Evolutionary conservation across 2,888 invertebrate genomes (phyloP).

Genomic region (Nomada ruficornis): DNA sequence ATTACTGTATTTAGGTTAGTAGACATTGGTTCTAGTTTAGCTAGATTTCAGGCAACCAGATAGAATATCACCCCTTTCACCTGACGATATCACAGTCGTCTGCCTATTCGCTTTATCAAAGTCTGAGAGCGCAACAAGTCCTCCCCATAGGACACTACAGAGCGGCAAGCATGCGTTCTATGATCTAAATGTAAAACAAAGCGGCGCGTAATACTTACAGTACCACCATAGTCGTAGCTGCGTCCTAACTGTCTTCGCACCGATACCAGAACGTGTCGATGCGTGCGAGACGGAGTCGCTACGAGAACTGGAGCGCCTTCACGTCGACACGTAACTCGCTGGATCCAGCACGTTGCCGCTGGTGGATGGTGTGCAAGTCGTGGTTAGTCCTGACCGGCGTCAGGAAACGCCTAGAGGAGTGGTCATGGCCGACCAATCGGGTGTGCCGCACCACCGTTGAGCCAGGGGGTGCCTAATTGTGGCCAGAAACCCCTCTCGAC

Average conservation of each 20-base stretch:
- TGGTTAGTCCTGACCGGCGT: conserved; percentile 53
- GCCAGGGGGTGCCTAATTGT: conserved; percentile 72
- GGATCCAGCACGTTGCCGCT: conserved; percentile 57
- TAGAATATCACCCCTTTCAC: no score
- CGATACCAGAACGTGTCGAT: conserved; percentile 60
- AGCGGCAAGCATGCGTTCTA: no score
- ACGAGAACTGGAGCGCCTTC: conserved; percentile 76
- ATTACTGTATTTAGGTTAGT: no score
- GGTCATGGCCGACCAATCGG: conserved; percentile 77
- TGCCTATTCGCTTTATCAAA: background rate
- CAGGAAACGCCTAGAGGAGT: conserved; percentile 78
- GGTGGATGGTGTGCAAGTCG: conserved; percentile 45
- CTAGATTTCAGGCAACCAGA: no score
- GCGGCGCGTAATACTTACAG: conserved; percentile 76
- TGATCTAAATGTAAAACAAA: background rate
- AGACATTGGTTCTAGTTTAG: no score
- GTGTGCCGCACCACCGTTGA: conserved; percentile 16
- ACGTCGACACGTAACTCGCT: conserved; percentile 62
- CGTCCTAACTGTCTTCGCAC: conserved; percentile 66
- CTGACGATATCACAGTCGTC: no score
- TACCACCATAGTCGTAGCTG: conserved; percentile 82
- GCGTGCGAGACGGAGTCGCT: conserved; percentile 79
- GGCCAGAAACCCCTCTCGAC: conserved; percentile 63
- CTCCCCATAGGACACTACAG: no score
- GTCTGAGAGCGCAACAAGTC: background rate